These are phyloP conservation scores for Xanthia icteritia DNA, from an alignment of 2,888 invertebrate genomes.

Conservation along the genomic window DNA sequence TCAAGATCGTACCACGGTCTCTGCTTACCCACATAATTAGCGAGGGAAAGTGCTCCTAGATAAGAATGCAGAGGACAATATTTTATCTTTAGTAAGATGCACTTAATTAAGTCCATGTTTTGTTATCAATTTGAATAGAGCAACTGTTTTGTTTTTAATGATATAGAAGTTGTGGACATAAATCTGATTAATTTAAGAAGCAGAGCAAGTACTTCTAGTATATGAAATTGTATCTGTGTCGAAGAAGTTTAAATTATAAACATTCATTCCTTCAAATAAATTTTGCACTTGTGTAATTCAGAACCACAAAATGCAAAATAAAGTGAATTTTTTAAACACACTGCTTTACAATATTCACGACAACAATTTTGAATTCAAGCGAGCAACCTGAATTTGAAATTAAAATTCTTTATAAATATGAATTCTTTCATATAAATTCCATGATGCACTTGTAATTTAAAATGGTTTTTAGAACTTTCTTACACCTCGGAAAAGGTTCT, in stretches of 20 bases:
- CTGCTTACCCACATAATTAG: slow-evolving; percentile 74
- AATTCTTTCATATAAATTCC: neutral
- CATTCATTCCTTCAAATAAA: neutral
- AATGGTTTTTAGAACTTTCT: neutral
- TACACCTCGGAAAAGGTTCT: neutral
- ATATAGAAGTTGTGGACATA: neutral
- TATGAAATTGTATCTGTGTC: neutral
- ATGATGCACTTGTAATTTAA: neutral
- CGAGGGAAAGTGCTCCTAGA: slow-evolving; percentile 79
- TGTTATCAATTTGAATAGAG: slow-evolving; percentile 39
- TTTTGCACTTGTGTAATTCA: neutral
- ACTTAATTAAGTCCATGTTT: slow-evolving; percentile 62
- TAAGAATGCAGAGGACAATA: slow-evolving; percentile 70
- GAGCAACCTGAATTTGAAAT: neutral
- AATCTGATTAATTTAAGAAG: slow-evolving; percentile 11
- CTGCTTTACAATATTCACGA: neutral
- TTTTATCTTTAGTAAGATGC: slow-evolving; percentile 69
- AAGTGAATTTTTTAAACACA: neutral
- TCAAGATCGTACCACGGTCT: slow-evolving; percentile 62
- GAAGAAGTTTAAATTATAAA: neutral
- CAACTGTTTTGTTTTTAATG: slow-evolving; percentile 15
- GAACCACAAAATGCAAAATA: neutral
- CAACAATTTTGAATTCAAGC: neutral
- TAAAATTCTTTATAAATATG: slow-evolving; percentile 7
- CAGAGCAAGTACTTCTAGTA: neutral